phyloP scores from a whole-genome alignment of 2,888 invertebrate species.

The Incurvaria masculella region DNA sequence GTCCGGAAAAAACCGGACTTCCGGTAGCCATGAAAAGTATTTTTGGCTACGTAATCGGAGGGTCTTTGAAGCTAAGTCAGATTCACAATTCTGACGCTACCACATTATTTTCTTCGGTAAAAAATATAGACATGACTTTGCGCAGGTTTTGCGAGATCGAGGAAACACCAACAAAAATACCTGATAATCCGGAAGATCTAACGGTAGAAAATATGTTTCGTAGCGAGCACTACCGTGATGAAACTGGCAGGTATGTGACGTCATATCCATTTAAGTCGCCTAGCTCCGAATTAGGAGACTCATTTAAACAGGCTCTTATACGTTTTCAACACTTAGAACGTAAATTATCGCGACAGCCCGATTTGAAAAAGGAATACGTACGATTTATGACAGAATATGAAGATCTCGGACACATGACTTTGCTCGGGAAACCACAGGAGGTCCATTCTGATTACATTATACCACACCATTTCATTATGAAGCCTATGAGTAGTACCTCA shows the following conservation, averaged over 20 bases:
- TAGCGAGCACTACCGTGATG: neutral
- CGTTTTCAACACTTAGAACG: slow-evolving; percentile 2
- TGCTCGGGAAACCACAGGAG: neutral
- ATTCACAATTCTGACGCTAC: neutral
- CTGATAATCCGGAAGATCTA: slow-evolving; percentile 2
- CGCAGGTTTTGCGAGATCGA: slow-evolving; percentile 9
- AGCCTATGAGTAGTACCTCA: neutral
- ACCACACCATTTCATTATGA: neutral
- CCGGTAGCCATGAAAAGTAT: slow-evolving; percentile 7
- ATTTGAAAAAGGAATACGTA: slow-evolving; percentile 1
- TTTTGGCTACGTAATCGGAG: slow-evolving; percentile 8
- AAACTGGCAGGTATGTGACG: slow-evolving; percentile 7
- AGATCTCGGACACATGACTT: slow-evolving; percentile 12
- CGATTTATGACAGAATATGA: slow-evolving; percentile 12
- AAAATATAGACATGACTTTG: slow-evolving; percentile 1
- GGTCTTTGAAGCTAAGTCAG: slow-evolving; percentile 2
- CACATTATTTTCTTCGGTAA: neutral
- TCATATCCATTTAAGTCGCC: slow-evolving; percentile 6
- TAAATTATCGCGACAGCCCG: neutral
- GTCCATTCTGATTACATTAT: neutral
- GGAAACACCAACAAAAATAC: slow-evolving; percentile 2
- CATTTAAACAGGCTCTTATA: neutral
- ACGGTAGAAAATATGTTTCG: slow-evolving; percentile 6
- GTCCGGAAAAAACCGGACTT: neutral
- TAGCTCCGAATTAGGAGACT: neutral